Conservation (phyloP, 2,797 vertebrate genomes). For the Lithobates pipiens region DNA sequence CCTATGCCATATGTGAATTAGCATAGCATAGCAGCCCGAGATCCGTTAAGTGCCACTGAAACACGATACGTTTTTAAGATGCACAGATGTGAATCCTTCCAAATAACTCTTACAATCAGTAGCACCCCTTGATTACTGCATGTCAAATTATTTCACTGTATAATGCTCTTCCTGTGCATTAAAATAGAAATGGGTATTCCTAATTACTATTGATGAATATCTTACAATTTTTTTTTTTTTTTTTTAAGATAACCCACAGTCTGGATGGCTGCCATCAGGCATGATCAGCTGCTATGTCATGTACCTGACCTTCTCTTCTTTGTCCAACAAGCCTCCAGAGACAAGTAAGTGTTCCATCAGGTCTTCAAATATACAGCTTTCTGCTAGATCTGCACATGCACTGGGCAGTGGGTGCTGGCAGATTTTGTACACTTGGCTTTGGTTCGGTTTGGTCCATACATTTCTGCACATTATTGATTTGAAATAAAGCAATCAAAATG, state of each 20-base stretch:
- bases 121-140: background rate
- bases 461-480: too few species aligned
- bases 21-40: background rate
- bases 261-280: constrained; percentile 91
- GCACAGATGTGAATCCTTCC: too few species aligned
- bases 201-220: too few species aligned
- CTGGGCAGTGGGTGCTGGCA: too few species aligned
- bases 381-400: too few species aligned
- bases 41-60: too few species aligned
- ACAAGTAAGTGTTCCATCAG: constrained; percentile 77
- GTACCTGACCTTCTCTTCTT: constrained; percentile 96
- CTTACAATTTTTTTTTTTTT: background rate
- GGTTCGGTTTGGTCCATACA: too few species aligned
- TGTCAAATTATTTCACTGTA: background rate
- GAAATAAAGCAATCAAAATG: too few species aligned
- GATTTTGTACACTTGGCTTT: too few species aligned
- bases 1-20: background rate
- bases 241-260: constrained; percentile 88
- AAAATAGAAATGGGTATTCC: too few species aligned
- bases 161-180: background rate
- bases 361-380: too few species aligned
- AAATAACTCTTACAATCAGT: background rate
- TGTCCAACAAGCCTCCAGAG: constrained; percentile 93
- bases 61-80: too few species aligned
- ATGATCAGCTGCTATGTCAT: constrained; percentile 97